A percentile compares a stretch with the other conserved stretches of the same genome.
These are phyloP conservation scores for Tetramorium simillimum DNA, from an alignment of 1,140 invertebrate genomes.

Conservation along the genomic window DNA sequence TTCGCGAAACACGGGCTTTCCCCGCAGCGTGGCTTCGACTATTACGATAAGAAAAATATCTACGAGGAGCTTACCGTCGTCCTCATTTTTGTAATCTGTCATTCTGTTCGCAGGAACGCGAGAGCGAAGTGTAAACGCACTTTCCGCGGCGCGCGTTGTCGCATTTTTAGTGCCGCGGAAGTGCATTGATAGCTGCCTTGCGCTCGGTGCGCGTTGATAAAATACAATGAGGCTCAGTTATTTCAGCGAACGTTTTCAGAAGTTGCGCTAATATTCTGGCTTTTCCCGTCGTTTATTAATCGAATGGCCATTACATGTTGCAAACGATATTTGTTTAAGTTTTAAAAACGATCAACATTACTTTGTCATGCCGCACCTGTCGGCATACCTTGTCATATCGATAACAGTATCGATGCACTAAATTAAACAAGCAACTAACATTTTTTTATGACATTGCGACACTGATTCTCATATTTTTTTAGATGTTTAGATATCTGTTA, in stretches of 20 bases:
- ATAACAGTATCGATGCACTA: not conserved
- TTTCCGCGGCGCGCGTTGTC: constrained; percentile 65
- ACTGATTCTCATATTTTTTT: not conserved
- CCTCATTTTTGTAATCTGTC: constrained; percentile 69
- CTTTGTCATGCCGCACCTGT: not conserved
- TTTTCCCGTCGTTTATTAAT: constrained; percentile 23
- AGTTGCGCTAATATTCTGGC: not conserved
- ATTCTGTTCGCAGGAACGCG: constrained; percentile 63
- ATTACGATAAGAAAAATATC: constrained; percentile 69
- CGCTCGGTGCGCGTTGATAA: constrained; percentile 57
- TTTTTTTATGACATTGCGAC: not conserved
- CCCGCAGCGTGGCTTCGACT: constrained; percentile 26
- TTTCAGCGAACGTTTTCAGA: not conserved
- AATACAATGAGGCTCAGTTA: not conserved
- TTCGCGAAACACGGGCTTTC: constrained; percentile 52
- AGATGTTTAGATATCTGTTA: not conserved
- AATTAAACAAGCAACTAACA: not conserved
- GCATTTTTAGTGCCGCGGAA: constrained; percentile 57
- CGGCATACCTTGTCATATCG: constrained; percentile 10
- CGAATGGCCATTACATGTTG: not conserved
- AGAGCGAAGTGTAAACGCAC: constrained; percentile 65
- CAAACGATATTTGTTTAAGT: not conserved
- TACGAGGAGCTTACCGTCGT: constrained; percentile 42
- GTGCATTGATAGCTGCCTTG: constrained; percentile 59
- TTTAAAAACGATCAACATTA: not conserved